phyloP scores from a whole-genome alignment of 2,888 invertebrate species.

The Mechanitis mazaeus region DNA sequence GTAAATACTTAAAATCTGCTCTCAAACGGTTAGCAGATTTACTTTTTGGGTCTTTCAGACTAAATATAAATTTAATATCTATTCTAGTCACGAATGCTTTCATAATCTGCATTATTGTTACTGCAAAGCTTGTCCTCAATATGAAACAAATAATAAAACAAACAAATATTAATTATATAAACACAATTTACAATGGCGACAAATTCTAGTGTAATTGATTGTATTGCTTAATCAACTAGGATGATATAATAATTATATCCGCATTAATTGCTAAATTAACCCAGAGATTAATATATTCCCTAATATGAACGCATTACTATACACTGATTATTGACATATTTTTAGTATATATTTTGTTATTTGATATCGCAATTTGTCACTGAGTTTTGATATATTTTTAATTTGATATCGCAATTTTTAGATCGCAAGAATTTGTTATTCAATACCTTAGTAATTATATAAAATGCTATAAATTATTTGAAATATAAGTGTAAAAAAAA shows the following conservation, averaged over 20 bases:
- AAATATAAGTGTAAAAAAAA: no score
- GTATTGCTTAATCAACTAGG: constrained; percentile 22
- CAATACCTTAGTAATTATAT: no score
- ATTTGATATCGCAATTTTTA: no score
- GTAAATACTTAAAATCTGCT: no score
- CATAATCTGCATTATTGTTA: not conserved
- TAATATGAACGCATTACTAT: constrained; percentile 20
- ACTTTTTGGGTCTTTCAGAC: not conserved
- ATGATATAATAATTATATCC: constrained; percentile 20
- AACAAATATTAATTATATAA: constrained; percentile 31
- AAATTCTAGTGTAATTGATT: constrained; percentile 23
- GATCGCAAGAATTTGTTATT: no score
- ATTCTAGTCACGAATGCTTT: not conserved
- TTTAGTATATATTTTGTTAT: not conserved
- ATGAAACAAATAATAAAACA: constrained; percentile 16
- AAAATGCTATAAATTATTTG: no score
- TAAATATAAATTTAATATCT: no score
- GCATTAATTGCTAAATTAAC: constrained; percentile 21
- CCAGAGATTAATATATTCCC: constrained; percentile 21
- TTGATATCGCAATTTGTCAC: no score
- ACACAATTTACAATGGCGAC: constrained; percentile 28
- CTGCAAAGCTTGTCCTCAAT: constrained; percentile 14
- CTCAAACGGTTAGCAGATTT: not conserved
- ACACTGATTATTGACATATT: constrained; percentile 18
- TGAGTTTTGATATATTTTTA: no score